Conservation (phyloP, 2,888 invertebrate species). For the Andrena bicolor region DNA sequence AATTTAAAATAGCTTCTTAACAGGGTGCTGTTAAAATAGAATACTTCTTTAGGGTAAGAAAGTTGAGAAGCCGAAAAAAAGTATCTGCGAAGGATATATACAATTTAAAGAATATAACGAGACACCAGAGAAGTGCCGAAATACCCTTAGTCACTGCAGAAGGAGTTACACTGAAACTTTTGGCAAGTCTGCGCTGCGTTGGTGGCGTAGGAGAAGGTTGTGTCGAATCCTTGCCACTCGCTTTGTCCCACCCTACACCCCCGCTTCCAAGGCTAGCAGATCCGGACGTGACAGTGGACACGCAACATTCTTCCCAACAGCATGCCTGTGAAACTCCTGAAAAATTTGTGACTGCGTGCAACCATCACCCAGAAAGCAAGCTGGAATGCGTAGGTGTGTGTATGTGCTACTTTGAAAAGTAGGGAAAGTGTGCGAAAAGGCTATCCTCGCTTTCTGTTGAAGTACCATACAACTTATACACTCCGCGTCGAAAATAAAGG, state of each 20-base stretch:
- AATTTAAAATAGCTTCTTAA: background rate
- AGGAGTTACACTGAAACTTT: slow-evolving; percentile 96
- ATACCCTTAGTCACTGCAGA: slow-evolving; percentile 89
- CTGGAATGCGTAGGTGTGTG: slow-evolving; percentile 16
- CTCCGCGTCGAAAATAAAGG: no score
- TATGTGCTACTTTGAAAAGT: slow-evolving; percentile 44
- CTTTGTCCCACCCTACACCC: slow-evolving; percentile 80
- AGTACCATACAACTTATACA: slow-evolving; percentile 1
- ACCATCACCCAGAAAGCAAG: slow-evolving; percentile 76
- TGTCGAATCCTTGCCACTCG: slow-evolving; percentile 83
- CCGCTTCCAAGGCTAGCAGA: slow-evolving; percentile 75
- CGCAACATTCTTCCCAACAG: slow-evolving; percentile 84
- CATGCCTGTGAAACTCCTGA: slow-evolving; percentile 84
- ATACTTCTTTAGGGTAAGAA: background rate
- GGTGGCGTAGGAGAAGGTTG: slow-evolving; percentile 93
- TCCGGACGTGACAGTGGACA: slow-evolving; percentile 79
- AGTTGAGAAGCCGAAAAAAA: slow-evolving; percentile 9
- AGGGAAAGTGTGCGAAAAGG: slow-evolving; percentile 4
- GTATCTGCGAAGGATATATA: slow-evolving; percentile 33
- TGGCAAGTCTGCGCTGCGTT: slow-evolving; percentile 94
- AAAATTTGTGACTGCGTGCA: slow-evolving; percentile 78
- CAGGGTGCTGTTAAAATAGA: background rate
- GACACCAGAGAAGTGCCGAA: slow-evolving; percentile 54
- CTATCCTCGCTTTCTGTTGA: slow-evolving; percentile 7
- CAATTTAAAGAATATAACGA: slow-evolving; percentile 22